Evolutionary conservation across 2,888 invertebrate genomes (phyloP).

Genomic region (Phrixothrix hirtus): DNA sequence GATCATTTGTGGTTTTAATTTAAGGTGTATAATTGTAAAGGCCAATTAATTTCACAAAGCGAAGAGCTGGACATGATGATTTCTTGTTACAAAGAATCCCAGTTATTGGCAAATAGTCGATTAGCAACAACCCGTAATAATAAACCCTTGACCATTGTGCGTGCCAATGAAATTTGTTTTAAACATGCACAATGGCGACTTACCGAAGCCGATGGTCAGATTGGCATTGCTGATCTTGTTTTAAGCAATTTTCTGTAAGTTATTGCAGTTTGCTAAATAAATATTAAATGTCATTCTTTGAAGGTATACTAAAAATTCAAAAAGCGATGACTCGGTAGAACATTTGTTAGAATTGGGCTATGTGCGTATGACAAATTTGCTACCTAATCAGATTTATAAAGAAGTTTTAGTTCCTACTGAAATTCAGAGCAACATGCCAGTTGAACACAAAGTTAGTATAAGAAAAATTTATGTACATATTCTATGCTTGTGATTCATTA

Average conservation of each 20-base stretch:
- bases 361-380: slow-evolving; percentile 90
- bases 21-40: slow-evolving; percentile 86
- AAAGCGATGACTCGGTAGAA: slow-evolving; percentile 96
- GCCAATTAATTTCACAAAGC: slow-evolving; percentile 81
- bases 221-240: slow-evolving; percentile 94
- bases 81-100: slow-evolving; percentile 85
- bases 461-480: no score
- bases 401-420: slow-evolving; percentile 83
- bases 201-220: slow-evolving; percentile 96
- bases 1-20: no score
- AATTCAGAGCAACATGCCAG: slow-evolving; percentile 83
- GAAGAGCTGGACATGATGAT: slow-evolving; percentile 96
- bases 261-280: no score
- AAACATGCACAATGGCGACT: slow-evolving; percentile 97
- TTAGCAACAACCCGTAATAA: slow-evolving; percentile 68
- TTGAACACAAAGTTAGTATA: slow-evolving; percentile 73
- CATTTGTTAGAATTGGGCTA: slow-evolving; percentile 96
- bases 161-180: slow-evolving; percentile 95
- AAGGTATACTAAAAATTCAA: slow-evolving; percentile 92
- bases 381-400: slow-evolving; percentile 92
- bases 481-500: no score
- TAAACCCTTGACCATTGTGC: slow-evolving; percentile 75
- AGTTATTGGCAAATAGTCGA: slow-evolving; percentile 63
- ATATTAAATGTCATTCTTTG: slow-evolving; percentile 24
- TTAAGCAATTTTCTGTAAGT: slow-evolving; percentile 90